phyloP scores from a whole-genome alignment of 2,113 vertebrate genomes.

The Brienomyrus brachyistius region DNA sequence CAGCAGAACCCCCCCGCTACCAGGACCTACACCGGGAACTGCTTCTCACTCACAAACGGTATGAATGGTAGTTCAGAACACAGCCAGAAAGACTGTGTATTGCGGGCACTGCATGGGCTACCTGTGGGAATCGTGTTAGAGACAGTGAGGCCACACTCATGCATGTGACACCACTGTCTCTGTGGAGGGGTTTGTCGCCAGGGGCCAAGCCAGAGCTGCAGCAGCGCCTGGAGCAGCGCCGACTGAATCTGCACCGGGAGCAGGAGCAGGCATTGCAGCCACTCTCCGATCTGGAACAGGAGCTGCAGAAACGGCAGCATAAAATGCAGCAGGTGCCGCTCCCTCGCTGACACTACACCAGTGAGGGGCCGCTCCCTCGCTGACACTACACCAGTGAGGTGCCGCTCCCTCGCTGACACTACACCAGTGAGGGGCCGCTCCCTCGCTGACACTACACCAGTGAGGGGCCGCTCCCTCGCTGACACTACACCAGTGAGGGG shows the following conservation, averaged over 20 bases:
- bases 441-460: not conserved
- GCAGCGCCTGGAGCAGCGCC: conserved; percentile 57
- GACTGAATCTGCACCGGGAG: conserved; percentile 55
- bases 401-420: not conserved
- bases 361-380: not conserved
- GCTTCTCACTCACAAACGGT: conserved; percentile 67
- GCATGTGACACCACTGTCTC: conserved; percentile 1
- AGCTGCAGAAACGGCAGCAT: conserved; percentile 65
- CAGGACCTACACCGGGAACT: conserved; percentile 66
- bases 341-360: not conserved
- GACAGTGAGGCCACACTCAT: not conserved
- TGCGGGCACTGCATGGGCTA: not conserved
- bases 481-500: not conserved
- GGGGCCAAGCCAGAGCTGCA: conserved; percentile 63
- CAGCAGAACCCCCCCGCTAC: conserved; percentile 48
- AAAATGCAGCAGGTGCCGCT: conserved; percentile 59
- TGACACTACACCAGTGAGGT: not conserved
- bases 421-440: not conserved
- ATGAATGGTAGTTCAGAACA: not conserved
- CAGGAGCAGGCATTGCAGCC: conserved; percentile 53
- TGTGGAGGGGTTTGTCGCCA: conserved; percentile 53
- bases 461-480: not conserved
- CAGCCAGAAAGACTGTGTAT: too few relatives aligned
- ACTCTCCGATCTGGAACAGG: conserved; percentile 62
- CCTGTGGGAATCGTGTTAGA: not conserved